Base-by-base conservation (phyloP, 53 echinoderm and acorn worm species). In the Crossaster papposus region DNA sequence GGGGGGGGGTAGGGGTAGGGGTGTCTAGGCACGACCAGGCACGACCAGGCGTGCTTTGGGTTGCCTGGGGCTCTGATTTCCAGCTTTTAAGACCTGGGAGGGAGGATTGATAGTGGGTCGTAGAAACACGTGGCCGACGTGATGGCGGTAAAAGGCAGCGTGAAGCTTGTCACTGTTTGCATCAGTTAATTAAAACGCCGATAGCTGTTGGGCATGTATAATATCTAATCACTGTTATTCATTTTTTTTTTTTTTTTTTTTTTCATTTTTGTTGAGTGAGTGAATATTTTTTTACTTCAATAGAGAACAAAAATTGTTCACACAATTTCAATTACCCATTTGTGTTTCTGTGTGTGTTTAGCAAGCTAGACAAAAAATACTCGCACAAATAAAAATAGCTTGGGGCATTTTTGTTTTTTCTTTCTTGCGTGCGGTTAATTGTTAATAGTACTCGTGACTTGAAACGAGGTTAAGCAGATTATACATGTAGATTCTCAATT, bases 131-230 rank as follows among this genome's bases (percentile, higher is more conserved):
- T 76, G 87, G 87, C 87, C 33, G 20, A 63, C 87, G 62, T 58
- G 87, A 76, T 54, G 62, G 24, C 34, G 33, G 44, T 18, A 53
- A 35, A n/a, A 75, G 36, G 24, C 31, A 85, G 18, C 1, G 44
- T 14, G 24, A 36, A 74, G 28, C 55, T 31, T 29, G 55, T 55
- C 13, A 6, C 36, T 65, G 24, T 44, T 87, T 87, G 55, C 36
- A 87, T 77, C 87, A 15, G 28, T 87, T 87, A 87, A 87, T 87
- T 87, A 87, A 87, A 87, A 62, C 87, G 76, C 77, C 75, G 87
- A 87, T 87, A 87, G 87, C 87, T 87, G 26, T 35, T 77, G 58
- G 87, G 87, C 87, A 58, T 20, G 14, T 50, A 26, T 38, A 36
- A 36, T 37, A 83, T 36, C 22, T 83, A 13, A 32, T 32, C 75